Conservation (phyloP, 2,113 vertebrate species). For the Chloebia gouldiae region DNA sequence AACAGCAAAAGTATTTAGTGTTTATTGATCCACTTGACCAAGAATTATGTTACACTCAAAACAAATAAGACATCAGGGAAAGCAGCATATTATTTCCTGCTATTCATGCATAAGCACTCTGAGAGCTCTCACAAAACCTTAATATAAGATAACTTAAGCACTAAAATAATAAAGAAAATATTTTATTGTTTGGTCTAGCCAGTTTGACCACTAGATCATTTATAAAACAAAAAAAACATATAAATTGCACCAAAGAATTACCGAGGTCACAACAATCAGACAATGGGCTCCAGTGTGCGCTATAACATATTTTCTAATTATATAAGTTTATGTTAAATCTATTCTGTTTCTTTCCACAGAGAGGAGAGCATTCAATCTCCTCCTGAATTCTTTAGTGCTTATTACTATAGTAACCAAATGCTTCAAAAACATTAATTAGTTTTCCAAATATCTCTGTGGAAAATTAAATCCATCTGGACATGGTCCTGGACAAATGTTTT, state of each 20-base stretch:
- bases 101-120: background rate
- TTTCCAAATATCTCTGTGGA: background rate
- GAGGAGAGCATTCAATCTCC: background rate
- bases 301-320: background rate
- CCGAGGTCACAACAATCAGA: background rate
- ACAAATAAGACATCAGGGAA: background rate
- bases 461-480: background rate
- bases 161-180: background rate
- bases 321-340: background rate
- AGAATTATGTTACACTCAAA: background rate
- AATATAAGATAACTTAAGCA: background rate
- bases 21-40: slow-evolving; percentile 34
- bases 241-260: background rate
- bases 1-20: background rate
- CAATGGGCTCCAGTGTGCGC: background rate
- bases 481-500: background rate
- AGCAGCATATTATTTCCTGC: background rate
- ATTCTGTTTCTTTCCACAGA: background rate
- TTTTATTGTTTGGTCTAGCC: background rate
- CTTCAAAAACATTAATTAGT: background rate
- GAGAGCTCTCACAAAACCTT: background rate
- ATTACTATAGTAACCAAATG: slow-evolving; percentile 39
- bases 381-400: background rate
- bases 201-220: background rate
- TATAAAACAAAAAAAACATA: background rate